Conservation (phyloP, 1,140 invertebrate genomes). For the Aphis craccivora region DNA sequence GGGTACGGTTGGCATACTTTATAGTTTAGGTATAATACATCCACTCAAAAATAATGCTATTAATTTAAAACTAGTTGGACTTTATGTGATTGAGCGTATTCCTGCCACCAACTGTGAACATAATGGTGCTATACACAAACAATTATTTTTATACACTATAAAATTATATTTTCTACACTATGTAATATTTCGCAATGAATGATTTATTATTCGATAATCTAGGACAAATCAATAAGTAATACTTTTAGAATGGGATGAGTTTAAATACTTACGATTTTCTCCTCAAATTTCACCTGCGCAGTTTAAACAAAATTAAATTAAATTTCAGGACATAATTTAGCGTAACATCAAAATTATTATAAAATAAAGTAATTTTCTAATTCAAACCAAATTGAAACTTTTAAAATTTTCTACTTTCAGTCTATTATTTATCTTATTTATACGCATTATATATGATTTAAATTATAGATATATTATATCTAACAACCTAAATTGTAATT, state of each 20-base stretch:
- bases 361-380: background rate
- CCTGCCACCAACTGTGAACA: background rate
- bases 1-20: background rate
- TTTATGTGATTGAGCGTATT: background rate
- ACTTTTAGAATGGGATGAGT: background rate
- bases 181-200: background rate
- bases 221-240: background rate
- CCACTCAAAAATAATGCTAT: background rate
- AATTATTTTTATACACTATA: background rate
- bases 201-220: background rate
- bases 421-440: background rate
- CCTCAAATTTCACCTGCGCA: background rate
- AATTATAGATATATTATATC: no score
- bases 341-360: background rate
- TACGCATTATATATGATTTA: background rate
- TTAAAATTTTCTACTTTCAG: background rate
- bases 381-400: background rate
- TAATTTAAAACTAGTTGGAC: background rate
- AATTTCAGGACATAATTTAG: background rate
- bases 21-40: background rate
- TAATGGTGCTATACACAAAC: background rate
- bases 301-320: background rate
- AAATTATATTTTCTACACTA: background rate
- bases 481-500: background rate
- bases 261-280: background rate